Evolutionary conservation across 2,797 vertebrate species (phyloP).

Genomic region (Loris lydekkerianus): DNA sequence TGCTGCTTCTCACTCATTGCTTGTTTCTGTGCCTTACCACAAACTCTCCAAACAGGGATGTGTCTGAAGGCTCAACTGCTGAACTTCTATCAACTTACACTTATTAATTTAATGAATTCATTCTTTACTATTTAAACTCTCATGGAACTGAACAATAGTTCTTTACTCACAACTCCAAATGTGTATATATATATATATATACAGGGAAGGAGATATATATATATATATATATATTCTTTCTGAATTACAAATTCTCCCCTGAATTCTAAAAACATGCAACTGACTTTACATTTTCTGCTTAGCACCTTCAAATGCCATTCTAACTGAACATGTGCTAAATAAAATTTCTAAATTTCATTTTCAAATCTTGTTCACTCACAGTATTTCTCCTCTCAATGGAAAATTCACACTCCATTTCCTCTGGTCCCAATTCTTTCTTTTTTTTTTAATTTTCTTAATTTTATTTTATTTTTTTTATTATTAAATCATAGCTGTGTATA

Average conservation of each 20-base stretch:
- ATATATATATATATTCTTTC: neutral
- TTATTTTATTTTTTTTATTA: too few relatives aligned
- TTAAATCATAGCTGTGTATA: too few relatives aligned
- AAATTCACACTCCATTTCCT: neutral
- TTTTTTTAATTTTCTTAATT: too few relatives aligned
- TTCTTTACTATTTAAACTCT: neutral
- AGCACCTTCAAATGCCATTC: neutral
- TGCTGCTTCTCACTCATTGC: neutral
- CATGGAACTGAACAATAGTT: neutral
- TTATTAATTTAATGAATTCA: neutral
- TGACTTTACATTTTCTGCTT: neutral
- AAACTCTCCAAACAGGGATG: neutral
- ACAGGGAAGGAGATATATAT: neutral
- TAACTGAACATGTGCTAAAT: neutral
- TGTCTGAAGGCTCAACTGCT: neutral
- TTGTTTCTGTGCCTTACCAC: neutral
- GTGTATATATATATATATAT: too few relatives aligned
- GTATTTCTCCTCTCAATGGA: neutral
- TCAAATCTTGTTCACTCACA: neutral
- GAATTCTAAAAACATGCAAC: neutral
- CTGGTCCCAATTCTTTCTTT: neutral
- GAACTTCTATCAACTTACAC: neutral
- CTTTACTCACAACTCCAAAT: neutral
- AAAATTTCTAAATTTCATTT: neutral
- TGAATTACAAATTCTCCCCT: neutral